Evolutionary conservation across 2,113 vertebrate genomes (phyloP).

Genomic region (Pelobates fuscus): DNA sequence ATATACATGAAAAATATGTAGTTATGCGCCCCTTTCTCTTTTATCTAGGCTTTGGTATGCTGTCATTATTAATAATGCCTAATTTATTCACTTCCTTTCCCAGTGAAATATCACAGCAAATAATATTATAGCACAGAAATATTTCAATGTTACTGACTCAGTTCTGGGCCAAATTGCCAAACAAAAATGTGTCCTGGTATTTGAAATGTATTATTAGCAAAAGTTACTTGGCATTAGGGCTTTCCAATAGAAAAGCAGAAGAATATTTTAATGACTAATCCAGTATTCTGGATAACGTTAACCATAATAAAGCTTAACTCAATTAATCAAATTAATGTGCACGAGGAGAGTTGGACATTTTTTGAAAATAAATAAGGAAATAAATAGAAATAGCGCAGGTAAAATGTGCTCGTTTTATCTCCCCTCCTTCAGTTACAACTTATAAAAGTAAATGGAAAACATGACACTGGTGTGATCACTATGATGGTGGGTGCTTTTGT

Average conservation of each 20-base stretch:
- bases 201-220: background rate
- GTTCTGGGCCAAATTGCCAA: conserved; percentile 10
- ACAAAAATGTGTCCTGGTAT: background rate
- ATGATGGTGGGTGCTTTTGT: too few species aligned
- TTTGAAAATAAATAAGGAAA: too few species aligned
- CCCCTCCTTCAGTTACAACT: too few species aligned
- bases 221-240: background rate
- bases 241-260: background rate
- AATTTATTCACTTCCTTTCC: conserved; percentile 41
- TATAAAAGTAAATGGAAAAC: too few species aligned
- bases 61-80: conserved; percentile 37
- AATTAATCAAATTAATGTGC: too few species aligned
- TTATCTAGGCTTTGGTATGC: conserved; percentile 22
- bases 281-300: too few species aligned
- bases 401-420: too few species aligned
- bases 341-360: too few species aligned
- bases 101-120: conserved; percentile 42
- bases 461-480: too few species aligned
- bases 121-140: conserved; percentile 38
- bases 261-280: too few species aligned
- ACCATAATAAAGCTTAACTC: too few species aligned
- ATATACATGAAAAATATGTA: conserved; percentile 32
- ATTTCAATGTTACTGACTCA: conserved; percentile 18
- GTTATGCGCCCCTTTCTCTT: conserved; percentile 11
- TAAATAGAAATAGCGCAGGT: too few species aligned